phyloP scores from a whole-genome alignment of 2,113 vertebrate genomes.

The Coregonus clupeaformis region DNA sequence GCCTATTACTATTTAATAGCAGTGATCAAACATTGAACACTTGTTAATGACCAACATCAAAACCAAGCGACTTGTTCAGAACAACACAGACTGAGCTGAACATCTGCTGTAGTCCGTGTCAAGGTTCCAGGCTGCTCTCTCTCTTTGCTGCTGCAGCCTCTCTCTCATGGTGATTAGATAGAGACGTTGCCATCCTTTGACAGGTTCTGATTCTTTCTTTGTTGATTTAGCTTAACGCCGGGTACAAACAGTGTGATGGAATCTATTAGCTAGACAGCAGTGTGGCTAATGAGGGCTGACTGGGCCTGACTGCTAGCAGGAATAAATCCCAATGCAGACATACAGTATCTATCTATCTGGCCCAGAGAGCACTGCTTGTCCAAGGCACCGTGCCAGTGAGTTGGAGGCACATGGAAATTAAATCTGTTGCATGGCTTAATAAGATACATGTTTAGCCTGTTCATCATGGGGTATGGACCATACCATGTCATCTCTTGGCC shows the following conservation, averaged over 20 bases:
- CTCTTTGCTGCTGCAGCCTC: not conserved
- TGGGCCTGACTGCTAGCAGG: constrained; percentile 23
- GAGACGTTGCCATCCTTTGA: constrained; percentile 37
- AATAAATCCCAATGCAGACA: constrained; percentile 34
- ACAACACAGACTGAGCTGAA: constrained; percentile 32
- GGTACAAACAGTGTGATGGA: constrained; percentile 46
- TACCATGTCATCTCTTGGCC: constrained; percentile 51
- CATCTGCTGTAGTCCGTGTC: constrained; percentile 36
- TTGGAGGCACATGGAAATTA: constrained; percentile 48
- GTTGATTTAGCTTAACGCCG: constrained; percentile 53
- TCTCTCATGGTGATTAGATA: constrained; percentile 46
- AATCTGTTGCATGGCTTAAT: constrained; percentile 50
- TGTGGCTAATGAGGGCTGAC: constrained; percentile 47
- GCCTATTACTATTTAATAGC: constrained; percentile 52
- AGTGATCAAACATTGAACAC: constrained; percentile 56
- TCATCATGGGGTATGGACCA: constrained; percentile 41
- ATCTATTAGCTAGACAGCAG: constrained; percentile 52
- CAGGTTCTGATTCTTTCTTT: constrained; percentile 48
- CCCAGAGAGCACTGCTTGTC: not conserved
- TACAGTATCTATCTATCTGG: not conserved
- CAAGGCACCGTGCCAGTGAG: constrained; percentile 8
- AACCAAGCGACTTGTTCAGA: constrained; percentile 22
- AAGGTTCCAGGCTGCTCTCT: constrained; percentile 5
- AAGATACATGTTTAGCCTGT: constrained; percentile 45
- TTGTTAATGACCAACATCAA: constrained; percentile 54